Evolutionary conservation across 1,140 invertebrate genomes (phyloP).

Genomic region (Cyphomyrmex costatus): DNA sequence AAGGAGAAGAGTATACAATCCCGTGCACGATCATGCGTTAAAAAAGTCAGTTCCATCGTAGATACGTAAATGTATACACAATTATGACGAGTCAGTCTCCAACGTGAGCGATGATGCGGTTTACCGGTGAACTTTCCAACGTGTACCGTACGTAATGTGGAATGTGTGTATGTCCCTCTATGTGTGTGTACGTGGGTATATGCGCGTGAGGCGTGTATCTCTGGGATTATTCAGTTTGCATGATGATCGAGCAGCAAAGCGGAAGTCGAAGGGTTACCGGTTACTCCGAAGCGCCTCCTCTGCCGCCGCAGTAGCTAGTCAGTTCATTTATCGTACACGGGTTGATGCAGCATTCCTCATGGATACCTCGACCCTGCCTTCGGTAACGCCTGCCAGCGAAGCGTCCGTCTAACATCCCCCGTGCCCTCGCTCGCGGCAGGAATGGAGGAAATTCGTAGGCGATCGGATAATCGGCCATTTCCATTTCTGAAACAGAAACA

Average conservation of each 20-base stretch:
- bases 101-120: constrained; percentile 38
- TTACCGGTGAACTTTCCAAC: constrained; percentile 12
- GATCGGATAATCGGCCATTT: constrained; percentile 78
- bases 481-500: constrained; percentile 80
- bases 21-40: constrained; percentile 8
- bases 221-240: constrained; percentile 49
- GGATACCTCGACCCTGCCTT: constrained; percentile 81
- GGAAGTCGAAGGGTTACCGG: constrained; percentile 43
- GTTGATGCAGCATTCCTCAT: constrained; percentile 86
- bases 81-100: constrained; percentile 52
- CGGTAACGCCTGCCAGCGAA: constrained; percentile 79
- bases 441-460: constrained; percentile 81
- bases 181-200: constrained; percentile 22
- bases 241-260: constrained; percentile 53
- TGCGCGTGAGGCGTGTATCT: neutral
- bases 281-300: neutral
- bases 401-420: constrained; percentile 77
- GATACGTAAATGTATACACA: constrained; percentile 38
- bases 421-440: constrained; percentile 79
- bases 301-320: constrained; percentile 82
- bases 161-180: constrained; percentile 1
- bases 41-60: neutral
- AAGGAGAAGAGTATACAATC: neutral
- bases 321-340: constrained; percentile 84
- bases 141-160: constrained; percentile 22